These are phyloP conservation scores for Galaxea fascicularis DNA, from an alignment of 92 coral and sea anemone species.

Conservation along the genomic window DNA sequence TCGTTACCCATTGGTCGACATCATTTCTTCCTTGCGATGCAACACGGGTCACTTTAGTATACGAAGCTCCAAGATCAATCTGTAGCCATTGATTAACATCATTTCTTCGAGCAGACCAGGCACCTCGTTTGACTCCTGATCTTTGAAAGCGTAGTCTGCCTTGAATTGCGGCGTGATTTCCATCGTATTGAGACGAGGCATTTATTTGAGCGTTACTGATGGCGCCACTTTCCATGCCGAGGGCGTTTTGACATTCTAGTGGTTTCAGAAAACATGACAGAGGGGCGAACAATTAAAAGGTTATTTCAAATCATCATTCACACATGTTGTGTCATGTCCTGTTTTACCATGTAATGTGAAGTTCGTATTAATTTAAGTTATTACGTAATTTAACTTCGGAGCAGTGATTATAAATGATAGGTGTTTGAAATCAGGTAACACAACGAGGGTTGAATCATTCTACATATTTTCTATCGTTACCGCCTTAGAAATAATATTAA, in stretches of 20 bases:
- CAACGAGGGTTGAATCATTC: no score
- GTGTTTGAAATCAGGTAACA: no score
- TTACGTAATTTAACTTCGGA: no score
- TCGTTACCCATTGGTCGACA: slow-evolving; percentile 25
- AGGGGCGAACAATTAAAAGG: no score
- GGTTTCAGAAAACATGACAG: no score
- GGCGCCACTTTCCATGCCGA: slow-evolving; percentile 13
- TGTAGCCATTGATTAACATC: slow-evolving; percentile 21
- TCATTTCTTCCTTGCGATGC: slow-evolving; percentile 30
- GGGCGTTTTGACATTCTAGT: slow-evolving; percentile 13
- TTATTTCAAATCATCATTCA: no score
- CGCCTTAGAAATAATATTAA: no score
- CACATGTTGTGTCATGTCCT: no score
- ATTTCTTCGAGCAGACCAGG: slow-evolving; percentile 51
- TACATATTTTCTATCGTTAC: no score
- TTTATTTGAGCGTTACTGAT: slow-evolving; percentile 14
- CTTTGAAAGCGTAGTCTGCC: slow-evolving; percentile 40
- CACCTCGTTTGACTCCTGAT: slow-evolving; percentile 26
- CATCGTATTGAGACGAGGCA: slow-evolving; percentile 48
- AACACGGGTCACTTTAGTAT: background rate
- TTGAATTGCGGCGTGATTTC: slow-evolving; percentile 34
- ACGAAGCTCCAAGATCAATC: slow-evolving; percentile 5
- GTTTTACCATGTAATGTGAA: no score
- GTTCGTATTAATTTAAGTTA: no score
- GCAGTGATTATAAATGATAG: no score